Conservation (phyloP, 2,113 vertebrate species). For the Neotoma lepida region DNA sequence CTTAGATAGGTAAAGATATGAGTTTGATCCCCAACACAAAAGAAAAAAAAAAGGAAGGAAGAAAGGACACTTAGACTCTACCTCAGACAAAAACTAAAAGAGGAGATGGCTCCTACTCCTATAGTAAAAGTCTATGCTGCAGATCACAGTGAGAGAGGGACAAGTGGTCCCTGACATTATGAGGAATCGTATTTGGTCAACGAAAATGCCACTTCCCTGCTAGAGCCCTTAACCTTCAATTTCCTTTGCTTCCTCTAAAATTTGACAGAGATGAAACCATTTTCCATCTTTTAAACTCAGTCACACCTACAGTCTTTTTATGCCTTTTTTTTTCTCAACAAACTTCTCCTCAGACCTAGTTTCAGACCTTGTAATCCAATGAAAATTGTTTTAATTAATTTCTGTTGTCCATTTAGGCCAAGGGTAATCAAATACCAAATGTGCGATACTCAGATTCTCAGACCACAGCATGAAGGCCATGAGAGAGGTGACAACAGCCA, state of each 20-base stretch:
- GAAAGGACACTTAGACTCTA: background rate
- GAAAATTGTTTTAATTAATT: background rate
- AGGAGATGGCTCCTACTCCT: background rate
- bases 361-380: background rate
- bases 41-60: too few species aligned
- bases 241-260: constrained; percentile 15
- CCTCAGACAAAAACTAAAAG: background rate
- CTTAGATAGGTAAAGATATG: background rate
- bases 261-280: background rate
- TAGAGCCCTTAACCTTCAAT: background rate
- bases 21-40: background rate
- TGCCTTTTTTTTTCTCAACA: background rate
- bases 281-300: background rate
- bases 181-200: background rate
- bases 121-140: background rate
- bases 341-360: background rate
- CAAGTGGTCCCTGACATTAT: too few species aligned
- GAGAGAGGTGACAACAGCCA: background rate
- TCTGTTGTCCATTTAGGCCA: background rate
- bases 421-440: background rate
- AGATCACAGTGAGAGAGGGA: background rate
- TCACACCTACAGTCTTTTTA: background rate
- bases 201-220: background rate
- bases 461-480: background rate
- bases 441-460: background rate